A percentile compares a stretch with the other conserved stretches of the same genome.
phyloP scores from a whole-genome alignment of 2,888 invertebrate genomes.

The Erannis defoliaria region DNA sequence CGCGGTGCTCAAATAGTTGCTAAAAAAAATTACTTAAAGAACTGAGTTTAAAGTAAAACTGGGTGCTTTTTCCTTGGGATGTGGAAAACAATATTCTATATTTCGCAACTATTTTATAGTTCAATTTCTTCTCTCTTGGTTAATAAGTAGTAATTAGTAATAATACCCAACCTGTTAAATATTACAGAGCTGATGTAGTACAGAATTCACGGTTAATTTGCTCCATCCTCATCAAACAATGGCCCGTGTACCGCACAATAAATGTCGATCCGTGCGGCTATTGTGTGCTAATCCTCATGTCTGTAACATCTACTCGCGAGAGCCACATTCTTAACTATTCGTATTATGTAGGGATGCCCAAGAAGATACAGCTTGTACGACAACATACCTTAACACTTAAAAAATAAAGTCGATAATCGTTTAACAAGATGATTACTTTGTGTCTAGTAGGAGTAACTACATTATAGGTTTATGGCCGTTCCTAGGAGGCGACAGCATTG shows the following conservation, averaged over 20 bases:
- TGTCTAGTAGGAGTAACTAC: not conserved
- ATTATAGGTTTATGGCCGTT: not conserved
- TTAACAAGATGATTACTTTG: slow-evolving; percentile 4
- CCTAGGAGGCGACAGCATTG: not conserved
- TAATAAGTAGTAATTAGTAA: not conserved
- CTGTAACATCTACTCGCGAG: slow-evolving; percentile 38
- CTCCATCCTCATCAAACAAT: slow-evolving; percentile 44
- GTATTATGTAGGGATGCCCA: slow-evolving; percentile 11
- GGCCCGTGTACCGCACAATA: slow-evolving; percentile 47
- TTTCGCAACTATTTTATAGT: too few relatives aligned
- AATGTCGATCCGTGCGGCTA: slow-evolving; percentile 47
- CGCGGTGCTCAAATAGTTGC: too few relatives aligned
- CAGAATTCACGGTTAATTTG: slow-evolving; percentile 29
- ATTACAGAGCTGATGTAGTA: slow-evolving; percentile 22
- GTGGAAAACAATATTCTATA: too few relatives aligned
- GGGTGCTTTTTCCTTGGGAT: too few relatives aligned
- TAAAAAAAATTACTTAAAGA: too few relatives aligned
- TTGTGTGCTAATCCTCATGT: slow-evolving; percentile 54
- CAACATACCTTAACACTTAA: not conserved
- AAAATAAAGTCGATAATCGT: slow-evolving; percentile 4
- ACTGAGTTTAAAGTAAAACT: too few relatives aligned
- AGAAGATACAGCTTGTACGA: not conserved
- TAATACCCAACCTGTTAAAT: slow-evolving; percentile 28
- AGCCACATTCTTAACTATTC: slow-evolving; percentile 27
- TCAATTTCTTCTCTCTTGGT: too few relatives aligned